Evolutionary conservation across 2,113 vertebrate species (phyloP).

Genomic region (Rhinoderma darwinii): DNA sequence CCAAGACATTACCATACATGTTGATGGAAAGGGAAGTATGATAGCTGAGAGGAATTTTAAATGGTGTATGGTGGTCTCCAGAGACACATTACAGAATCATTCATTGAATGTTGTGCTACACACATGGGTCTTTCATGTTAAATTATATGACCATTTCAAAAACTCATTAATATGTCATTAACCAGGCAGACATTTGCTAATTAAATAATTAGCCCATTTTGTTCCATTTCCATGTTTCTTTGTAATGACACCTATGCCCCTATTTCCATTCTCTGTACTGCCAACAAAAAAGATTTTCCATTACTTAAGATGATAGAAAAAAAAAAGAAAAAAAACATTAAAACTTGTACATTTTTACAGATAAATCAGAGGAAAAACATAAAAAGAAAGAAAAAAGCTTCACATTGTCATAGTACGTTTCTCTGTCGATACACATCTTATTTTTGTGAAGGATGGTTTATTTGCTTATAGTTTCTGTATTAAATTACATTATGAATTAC

Average conservation of each 20-base stretch:
- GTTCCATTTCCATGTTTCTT: conserved; percentile 79
- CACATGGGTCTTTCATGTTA: conserved; percentile 83
- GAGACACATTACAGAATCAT: conserved; percentile 85
- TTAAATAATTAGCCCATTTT: conserved; percentile 87
- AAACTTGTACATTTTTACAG: not conserved
- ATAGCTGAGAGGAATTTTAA: conserved; percentile 79
- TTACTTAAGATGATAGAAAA: not conserved
- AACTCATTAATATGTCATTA: conserved; percentile 90
- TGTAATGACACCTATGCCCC: conserved; percentile 53
- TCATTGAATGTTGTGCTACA: conserved; percentile 79
- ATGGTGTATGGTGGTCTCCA: conserved; percentile 72
- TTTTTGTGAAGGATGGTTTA: no score
- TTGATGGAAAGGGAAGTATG: conserved; percentile 31
- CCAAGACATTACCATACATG: conserved; percentile 25
- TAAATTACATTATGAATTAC: no score
- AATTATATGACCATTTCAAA: conserved; percentile 85
- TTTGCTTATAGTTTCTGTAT: no score
- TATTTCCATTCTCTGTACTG: conserved; percentile 41
- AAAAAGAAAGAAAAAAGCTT: no score
- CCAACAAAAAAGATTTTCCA: not conserved
- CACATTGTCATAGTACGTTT: no score
- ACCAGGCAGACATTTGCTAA: conserved; percentile 87
- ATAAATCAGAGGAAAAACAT: no score
- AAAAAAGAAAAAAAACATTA: not conserved
- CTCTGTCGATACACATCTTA: no score